These are phyloP conservation scores for Lineus longissimus DNA, from an alignment of 1,140 invertebrate species.

Conservation along the genomic window DNA sequence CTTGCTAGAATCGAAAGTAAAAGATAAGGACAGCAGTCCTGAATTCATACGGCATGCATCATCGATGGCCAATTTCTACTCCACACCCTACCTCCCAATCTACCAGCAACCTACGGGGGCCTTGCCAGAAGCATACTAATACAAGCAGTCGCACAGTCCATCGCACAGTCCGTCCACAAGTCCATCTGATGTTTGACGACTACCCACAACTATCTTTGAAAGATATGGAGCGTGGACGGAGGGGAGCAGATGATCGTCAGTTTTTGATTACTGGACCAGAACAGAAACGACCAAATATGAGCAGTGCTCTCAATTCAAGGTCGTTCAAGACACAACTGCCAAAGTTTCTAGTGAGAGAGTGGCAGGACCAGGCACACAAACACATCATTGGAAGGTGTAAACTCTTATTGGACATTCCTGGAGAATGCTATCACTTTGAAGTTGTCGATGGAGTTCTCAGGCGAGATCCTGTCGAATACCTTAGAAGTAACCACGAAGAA, in stretches of 20 bases:
- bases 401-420: conserved; percentile 6
- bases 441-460: background rate
- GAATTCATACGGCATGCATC: too few species aligned
- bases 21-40: too few species aligned
- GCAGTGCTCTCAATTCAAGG: conserved; percentile 9
- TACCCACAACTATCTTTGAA: conserved; percentile 9
- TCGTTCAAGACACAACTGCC: conserved; percentile 12
- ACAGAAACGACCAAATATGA: background rate
- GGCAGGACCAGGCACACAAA: conserved; percentile 10
- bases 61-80: conserved; percentile 11
- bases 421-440: background rate
- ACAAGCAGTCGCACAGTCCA: background rate
- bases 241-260: background rate
- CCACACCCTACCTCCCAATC: background rate
- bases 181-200: background rate
- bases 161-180: too few species aligned
- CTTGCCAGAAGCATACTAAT: conserved; percentile 1
- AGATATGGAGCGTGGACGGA: background rate
- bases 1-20: background rate
- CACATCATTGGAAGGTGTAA: background rate
- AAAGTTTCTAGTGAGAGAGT: conserved; percentile 10
- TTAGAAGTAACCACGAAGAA: conserved; percentile 11
- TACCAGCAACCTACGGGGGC: conserved; percentile 5
- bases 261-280: conserved; percentile 5
- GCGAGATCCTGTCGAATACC: background rate